Evolutionary conservation across 2,113 vertebrate genomes (phyloP), one percentile per base, ranked within the genome.

Genomic region (Corythornis vintsioides): DNA sequence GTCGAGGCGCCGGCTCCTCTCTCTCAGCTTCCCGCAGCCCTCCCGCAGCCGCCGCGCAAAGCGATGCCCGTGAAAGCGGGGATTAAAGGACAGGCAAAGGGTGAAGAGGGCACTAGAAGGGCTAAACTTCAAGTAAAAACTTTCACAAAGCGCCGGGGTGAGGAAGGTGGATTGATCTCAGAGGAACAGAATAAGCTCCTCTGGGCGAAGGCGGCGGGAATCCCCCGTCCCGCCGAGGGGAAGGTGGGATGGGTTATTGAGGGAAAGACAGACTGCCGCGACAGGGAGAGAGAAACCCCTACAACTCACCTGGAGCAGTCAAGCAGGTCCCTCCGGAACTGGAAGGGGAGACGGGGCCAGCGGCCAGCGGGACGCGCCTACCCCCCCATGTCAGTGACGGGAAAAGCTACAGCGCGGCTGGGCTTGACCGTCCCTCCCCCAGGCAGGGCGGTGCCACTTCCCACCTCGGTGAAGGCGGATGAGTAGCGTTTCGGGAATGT

Each of bases 301-400:
- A 4, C 4, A 35, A 70, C 91, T 84, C 70, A 93, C 95, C 89
- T 52, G 66, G 28, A 4, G 47, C 40, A 7, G 20, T 18, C 17
- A 4, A 11, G 4, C n/a, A n/a, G 47, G 56, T 18, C 11, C 12
- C 59, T 28, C 21, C 4, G n/a, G 35, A 7, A 3, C 7, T 5
- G 22, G 25, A 5, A 6, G 1, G 4, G 1, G 13, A 15, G 10
- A 3, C 18, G 1, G 3, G 3, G 4, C 14, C 45, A 2, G 13
- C 2, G 1, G 4, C 8, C 52, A 11, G 31, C 31, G 13, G 15
- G 35, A 15, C 22, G 9, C 5, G 6, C 20, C 40, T 8, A 22
- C 40, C 35, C 10, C 21, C 11, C 2, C 11, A 4, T 38, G 4
- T 11, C 82, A 33, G 57, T 66, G 71, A 67, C 69, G 76, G 76